Evolutionary conservation across 2,797 vertebrate genomes (phyloP).

Genomic region (Pteropus rufus): DNA sequence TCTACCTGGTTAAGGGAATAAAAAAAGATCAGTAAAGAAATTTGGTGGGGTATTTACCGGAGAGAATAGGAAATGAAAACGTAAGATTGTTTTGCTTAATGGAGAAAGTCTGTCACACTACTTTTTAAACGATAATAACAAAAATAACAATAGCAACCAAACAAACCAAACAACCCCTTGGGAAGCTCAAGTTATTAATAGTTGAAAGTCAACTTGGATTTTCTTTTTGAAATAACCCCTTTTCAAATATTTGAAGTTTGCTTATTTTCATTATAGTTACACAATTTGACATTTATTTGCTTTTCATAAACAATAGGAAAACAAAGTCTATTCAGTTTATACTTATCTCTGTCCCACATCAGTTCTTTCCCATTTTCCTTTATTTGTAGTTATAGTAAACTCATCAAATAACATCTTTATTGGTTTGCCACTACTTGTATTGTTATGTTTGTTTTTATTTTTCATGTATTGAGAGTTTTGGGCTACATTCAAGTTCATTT

Average conservation of each 20-base stretch:
- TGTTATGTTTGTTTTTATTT: constrained; percentile 59
- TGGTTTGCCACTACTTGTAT: constrained; percentile 37
- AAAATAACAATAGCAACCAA: background rate
- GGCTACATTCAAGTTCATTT: constrained; percentile 21
- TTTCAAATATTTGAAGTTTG: constrained; percentile 65
- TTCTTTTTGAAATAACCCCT: constrained; percentile 43
- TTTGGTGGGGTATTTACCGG: constrained; percentile 27
- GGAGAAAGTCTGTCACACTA: constrained; percentile 6
- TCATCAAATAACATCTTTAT: constrained; percentile 46
- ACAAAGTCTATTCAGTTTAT: constrained; percentile 16
- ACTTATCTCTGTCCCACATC: constrained; percentile 46
- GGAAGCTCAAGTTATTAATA: constrained; percentile 63
- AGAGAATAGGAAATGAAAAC: constrained; percentile 21
- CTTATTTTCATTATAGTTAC: constrained; percentile 64
- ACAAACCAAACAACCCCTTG: constrained; percentile 26
- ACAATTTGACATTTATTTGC: constrained; percentile 60
- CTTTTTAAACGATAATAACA: background rate
- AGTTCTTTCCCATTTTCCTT: constrained; percentile 50
- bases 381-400: constrained; percentile 44
- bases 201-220: constrained; percentile 54
- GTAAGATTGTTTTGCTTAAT: background rate
- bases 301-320: constrained; percentile 59
- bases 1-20: background rate
- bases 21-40: background rate
- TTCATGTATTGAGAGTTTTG: constrained; percentile 34